Evolutionary conservation across 2,797 vertebrate genomes (phyloP), one percentile per base, ranked within the genome.

Genomic region (Phylloscopus collybita): DNA sequence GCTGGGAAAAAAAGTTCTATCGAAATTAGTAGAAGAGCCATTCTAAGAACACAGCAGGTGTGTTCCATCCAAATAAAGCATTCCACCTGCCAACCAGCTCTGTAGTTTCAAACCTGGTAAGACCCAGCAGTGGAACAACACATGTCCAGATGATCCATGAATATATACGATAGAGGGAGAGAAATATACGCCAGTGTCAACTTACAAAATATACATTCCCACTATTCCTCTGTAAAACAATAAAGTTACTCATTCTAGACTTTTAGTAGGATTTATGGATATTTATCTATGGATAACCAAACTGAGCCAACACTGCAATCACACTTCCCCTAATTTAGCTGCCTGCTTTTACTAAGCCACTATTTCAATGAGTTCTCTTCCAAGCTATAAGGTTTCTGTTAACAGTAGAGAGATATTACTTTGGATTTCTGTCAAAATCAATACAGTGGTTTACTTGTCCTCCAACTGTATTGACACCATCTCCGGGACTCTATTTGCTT

Each of bases 391-490:
- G 72, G 78, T 83, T 97, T 80, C 81, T 96, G 54, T 88, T 93
- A 95, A 72, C 69, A 59, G 93, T 25, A 50, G 59, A 92, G 67
- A 95, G 94, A 95, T 95, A 92, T 56, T 82, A 88, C 85, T 95
- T 94, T 97, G 92, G 96, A 96, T 88, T 88, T 57, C 84, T 88
- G 69, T 96, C 95, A 97, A 93, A 96, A 97, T 96, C 97, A 96
- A 97, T 97, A 97, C 88, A 97, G 95, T 93, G 81, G 80, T 80
- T 96, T 95, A 86, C 82, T 97, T 97, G 96, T 97, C 82, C 82
- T 95, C 82, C 25, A 91, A 85, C 82, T 96, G 71, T 76, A 95
- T 76, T 92, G 92, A 95, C 78, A 90, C 40, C 38, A 80, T 85
- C 91, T 93, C 90, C 11, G 32, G 80, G 92, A 95, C 81, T 95